These are phyloP conservation scores for Diorhabda elongata DNA, from an alignment of 1,140 invertebrate genomes.

Conservation along the genomic window DNA sequence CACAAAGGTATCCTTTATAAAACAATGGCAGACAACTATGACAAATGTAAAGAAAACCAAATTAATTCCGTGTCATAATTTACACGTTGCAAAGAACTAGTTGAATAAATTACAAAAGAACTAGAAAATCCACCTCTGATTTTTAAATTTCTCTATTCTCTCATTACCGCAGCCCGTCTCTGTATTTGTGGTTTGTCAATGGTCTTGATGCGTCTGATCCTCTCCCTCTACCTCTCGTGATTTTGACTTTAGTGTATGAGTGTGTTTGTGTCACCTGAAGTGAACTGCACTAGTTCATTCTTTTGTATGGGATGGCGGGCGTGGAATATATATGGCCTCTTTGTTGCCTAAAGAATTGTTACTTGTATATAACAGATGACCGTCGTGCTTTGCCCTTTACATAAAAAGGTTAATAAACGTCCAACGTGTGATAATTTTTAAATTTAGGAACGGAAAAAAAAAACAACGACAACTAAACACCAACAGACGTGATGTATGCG, in stretches of 20 bases:
- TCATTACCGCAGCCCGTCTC: neutral
- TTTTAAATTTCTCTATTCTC: neutral
- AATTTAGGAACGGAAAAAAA: neutral
- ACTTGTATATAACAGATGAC: neutral
- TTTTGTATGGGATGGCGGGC: neutral
- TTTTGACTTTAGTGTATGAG: neutral
- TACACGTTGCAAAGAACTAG: too few relatives aligned
- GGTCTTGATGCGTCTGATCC: neutral
- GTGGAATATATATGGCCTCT: conserved; percentile 2
- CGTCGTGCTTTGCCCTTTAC: conserved; percentile 1
- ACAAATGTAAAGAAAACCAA: too few relatives aligned
- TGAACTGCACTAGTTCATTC: conserved; percentile 2
- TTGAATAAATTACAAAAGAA: too few relatives aligned
- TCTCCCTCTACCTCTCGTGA: neutral
- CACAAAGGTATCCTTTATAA: too few relatives aligned
- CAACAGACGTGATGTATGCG: too few relatives aligned
- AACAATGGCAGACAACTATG: too few relatives aligned
- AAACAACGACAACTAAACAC: too few relatives aligned
- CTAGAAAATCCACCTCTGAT: too few relatives aligned
- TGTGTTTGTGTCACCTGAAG: neutral
- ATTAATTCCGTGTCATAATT: too few relatives aligned
- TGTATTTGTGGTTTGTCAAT: neutral
- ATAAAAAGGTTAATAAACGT: conserved; percentile 3
- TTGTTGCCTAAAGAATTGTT: conserved; percentile 2
- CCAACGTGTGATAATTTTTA: neutral